phyloP scores from a whole-genome alignment of 2,113 vertebrate species.

The Otolemur garnettii region DNA sequence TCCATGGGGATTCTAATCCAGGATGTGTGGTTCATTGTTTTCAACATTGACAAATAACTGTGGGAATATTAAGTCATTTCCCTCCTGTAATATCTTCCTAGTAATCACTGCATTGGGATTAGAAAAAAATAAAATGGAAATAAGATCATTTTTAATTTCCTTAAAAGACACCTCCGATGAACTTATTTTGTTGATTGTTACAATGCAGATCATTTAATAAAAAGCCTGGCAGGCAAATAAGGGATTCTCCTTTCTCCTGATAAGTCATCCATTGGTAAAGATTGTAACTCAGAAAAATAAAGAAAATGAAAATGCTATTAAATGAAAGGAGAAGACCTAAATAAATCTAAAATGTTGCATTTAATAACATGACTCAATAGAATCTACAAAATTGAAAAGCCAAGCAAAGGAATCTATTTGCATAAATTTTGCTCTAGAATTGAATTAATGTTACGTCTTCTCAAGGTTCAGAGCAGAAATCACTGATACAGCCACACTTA shows the following conservation, averaged over 20 bases:
- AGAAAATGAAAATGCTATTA: not conserved
- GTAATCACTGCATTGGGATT: not conserved
- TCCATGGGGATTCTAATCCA: not conserved
- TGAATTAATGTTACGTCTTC: constrained; percentile 42
- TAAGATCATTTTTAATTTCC: not conserved
- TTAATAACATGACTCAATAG: constrained; percentile 50
- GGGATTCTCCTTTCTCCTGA: not conserved
- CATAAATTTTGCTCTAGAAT: constrained; percentile 21
- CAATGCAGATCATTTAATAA: constrained; percentile 19
- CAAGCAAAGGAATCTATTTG: constrained; percentile 41
- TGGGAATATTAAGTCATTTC: not conserved
- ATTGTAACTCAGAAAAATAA: constrained; percentile 8
- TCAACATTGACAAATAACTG: not conserved
- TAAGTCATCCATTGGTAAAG: constrained; percentile 27
- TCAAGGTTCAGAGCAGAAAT: not conserved
- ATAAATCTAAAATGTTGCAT: constrained; percentile 62
- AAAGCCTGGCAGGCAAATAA: not conserved
- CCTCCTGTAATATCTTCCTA: not conserved
- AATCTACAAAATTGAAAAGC: constrained; percentile 42
- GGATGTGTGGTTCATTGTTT: not conserved
- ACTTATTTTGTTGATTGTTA: not conserved
- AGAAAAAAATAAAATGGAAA: not conserved
- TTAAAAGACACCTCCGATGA: not conserved
- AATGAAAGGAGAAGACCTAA: constrained; percentile 53
- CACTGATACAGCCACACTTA: not conserved